Evolutionary conservation across 2,113 vertebrate genomes (phyloP).

Genomic region (Leiothrix lutea): DNA sequence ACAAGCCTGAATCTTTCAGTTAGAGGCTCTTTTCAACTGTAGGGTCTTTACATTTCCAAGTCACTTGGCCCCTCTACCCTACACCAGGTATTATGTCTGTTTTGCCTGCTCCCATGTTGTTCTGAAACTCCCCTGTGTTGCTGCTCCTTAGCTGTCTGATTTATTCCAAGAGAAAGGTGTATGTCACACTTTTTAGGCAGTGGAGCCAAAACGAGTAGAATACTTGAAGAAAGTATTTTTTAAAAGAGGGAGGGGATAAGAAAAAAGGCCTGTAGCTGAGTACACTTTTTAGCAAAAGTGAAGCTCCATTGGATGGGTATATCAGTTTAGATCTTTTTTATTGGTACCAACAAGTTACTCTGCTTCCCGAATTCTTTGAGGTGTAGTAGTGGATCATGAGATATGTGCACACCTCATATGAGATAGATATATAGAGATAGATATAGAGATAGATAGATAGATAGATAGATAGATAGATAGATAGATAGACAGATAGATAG

Average conservation of each 20-base stretch:
- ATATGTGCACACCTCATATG: neutral
- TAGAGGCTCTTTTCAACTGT: neutral
- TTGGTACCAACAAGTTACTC: neutral
- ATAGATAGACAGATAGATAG: neutral
- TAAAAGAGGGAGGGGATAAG: neutral
- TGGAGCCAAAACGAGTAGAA: neutral
- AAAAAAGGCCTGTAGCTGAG: neutral
- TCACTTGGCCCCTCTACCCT: neutral
- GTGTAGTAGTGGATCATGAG: neutral
- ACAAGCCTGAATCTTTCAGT: neutral
- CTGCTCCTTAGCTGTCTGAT: neutral
- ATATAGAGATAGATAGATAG: too few relatives aligned
- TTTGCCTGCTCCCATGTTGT: neutral
- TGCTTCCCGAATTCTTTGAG: neutral
- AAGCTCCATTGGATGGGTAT: neutral
- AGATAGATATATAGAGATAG: neutral
- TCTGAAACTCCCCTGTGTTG: neutral
- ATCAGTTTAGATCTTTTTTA: neutral
- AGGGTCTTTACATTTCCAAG: neutral
- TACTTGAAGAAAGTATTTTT: neutral
- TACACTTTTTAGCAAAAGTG: neutral
- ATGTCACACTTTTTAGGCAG: accelerated
- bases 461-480: too few relatives aligned
- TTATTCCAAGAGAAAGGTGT: neutral
- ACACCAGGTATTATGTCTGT: neutral